Conservation (phyloP, 35 echinoderm and acorn worm genomes). For the Patiria miniata region DNA sequence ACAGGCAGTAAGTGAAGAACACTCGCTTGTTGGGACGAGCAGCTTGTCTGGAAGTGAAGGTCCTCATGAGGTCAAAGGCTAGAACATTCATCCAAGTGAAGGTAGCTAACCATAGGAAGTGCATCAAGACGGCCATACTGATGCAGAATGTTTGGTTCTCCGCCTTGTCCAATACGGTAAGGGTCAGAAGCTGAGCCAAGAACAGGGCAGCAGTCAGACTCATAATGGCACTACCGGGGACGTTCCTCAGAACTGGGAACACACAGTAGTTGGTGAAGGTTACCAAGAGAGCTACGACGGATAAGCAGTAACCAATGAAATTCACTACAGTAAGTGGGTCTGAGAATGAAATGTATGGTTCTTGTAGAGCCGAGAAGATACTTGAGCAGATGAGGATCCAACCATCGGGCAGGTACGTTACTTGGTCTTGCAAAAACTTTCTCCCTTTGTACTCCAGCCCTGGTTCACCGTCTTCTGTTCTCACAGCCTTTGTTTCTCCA, state of each 20-base stretch:
- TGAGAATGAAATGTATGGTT: conserved; percentile 8
- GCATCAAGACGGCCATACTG: conserved; percentile 18
- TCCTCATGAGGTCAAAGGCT: conserved; percentile 44
- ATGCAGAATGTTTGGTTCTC: not conserved
- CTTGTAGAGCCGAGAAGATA: not conserved
- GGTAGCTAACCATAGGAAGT: conserved; percentile 37
- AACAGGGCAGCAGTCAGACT: conserved; percentile 35
- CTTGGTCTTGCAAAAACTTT: not conserved
- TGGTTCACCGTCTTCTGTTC: not conserved
- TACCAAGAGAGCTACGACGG: conserved; percentile 15
- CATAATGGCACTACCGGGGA: conserved; percentile 37
- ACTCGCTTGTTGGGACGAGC: not conserved
- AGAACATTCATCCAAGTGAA: conserved; percentile 66
- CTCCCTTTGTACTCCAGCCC: not conserved
- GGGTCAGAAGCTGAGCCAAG: conserved; percentile 34
- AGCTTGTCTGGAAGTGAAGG: not conserved
- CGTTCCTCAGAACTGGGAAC: conserved; percentile 36
- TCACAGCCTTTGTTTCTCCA: not conserved
- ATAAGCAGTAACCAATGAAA: conserved; percentile 6
- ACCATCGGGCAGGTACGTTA: not conserved
- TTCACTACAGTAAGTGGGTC: conserved; percentile 27
- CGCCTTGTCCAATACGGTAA: conserved; percentile 30
- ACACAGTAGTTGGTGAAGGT: conserved; percentile 30
- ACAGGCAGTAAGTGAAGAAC: conserved; percentile 31
- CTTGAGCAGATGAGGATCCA: not conserved